Evolutionary conservation across 2,113 vertebrate species (phyloP).

Genomic region (Todiramphus chloris): DNA sequence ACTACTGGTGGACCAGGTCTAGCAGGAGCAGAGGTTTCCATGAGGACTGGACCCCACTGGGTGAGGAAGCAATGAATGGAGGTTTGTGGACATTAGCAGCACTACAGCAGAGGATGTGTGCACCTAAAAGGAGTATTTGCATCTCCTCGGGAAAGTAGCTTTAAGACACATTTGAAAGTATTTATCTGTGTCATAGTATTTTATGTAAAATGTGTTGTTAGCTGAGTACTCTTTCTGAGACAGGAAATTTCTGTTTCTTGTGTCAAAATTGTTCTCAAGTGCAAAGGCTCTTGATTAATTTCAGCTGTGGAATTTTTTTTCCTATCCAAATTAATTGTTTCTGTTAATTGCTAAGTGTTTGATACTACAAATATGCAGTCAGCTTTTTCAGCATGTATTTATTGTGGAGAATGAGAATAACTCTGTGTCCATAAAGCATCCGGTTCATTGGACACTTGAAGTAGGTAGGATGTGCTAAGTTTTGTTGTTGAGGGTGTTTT

Average conservation of each 20-base stretch:
- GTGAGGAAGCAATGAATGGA: accelerated
- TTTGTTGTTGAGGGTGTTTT: not conserved
- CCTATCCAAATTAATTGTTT: not conserved
- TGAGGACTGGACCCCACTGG: accelerated
- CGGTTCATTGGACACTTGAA: not conserved
- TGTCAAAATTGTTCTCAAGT: not conserved
- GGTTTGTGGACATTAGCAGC: not conserved
- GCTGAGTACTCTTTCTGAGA: not conserved
- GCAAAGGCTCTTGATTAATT: not conserved
- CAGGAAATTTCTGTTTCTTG: not conserved
- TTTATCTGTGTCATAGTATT: not conserved
- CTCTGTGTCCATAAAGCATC: not conserved
- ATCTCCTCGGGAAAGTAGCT: not conserved
- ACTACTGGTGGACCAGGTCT: not conserved
- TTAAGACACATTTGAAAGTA: not conserved
- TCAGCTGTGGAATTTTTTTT: not conserved
- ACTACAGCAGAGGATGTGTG: too few species aligned
- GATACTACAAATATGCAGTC: not conserved
- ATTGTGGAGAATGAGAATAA: not conserved
- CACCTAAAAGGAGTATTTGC: not conserved
- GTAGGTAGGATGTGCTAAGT: not conserved
- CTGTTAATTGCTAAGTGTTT: not conserved
- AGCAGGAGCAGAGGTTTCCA: not conserved
- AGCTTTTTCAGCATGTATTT: not conserved
- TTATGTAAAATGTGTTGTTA: not conserved